Conservation (phyloP, 2,113 vertebrate genomes). For the Chlorodrepanis virens region DNA sequence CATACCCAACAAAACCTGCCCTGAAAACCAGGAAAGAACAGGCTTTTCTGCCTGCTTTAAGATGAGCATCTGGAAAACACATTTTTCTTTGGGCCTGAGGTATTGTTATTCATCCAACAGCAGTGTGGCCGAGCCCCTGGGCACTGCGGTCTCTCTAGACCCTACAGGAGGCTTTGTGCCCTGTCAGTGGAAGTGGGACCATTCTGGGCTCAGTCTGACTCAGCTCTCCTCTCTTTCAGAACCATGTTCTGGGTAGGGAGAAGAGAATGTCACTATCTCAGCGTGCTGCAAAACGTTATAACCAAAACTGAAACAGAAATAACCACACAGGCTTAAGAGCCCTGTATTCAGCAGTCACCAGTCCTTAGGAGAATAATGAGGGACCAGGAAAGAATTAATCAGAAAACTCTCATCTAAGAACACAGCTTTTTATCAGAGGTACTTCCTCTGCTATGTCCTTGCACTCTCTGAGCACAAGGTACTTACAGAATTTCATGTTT, state of each 20-base stretch:
- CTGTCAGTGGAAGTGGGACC: not conserved
- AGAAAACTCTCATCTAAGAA: not conserved
- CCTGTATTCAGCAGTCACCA: not conserved
- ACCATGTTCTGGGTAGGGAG: fast-evolving
- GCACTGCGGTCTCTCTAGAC: too few relatives aligned
- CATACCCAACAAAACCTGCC: not conserved
- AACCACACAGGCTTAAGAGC: not conserved
- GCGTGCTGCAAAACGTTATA: not conserved
- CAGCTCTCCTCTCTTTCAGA: not conserved
- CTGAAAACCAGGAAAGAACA: not conserved
- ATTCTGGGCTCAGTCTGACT: fast-evolving
- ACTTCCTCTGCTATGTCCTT: not conserved
- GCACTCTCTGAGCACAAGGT: not conserved
- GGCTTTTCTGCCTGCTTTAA: not conserved
- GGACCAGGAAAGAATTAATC: not conserved
- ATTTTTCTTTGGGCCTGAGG: not conserved
- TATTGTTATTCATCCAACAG: not conserved
- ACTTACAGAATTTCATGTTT: not conserved
- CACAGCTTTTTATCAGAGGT: not conserved
- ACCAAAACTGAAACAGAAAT: not conserved
- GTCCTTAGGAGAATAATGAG: not conserved
- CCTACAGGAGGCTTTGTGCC: not conserved
- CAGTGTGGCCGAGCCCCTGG: not conserved
- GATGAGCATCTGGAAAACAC: not conserved
- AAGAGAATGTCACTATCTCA: not conserved